Base-by-base conservation (phyloP, 2,888 invertebrate species). In the Apocheima hispidaria region DNA sequence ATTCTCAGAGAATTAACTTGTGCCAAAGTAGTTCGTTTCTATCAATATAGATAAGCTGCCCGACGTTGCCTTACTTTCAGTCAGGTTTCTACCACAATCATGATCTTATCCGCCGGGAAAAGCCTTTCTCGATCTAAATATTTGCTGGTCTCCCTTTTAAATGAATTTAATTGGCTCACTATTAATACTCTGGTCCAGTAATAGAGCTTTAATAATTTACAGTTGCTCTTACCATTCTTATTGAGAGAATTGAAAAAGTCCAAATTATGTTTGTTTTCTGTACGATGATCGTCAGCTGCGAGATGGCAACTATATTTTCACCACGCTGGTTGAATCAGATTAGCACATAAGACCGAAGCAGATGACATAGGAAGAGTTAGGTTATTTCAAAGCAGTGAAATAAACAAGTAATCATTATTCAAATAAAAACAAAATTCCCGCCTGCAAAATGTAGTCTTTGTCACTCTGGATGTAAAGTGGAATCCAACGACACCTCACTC, bases 91-190 rank as follows among this genome's bases (percentile, higher is more conserved):
- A 41, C 18, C 28, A 30, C 52, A 36, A 53, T 53, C 46, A 38
- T 18, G 43, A 52, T 56, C 38, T 61, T 61, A 61, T 59, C 60
- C 54, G n/a, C 20, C 38, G 53, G 50, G 18, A 59, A 60, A 54
- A 51, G 55, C 62, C 68, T 68, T 60, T 68, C 65, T 58, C 57
- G 38, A 38, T 46, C 43, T 61, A 56, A 59, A 64, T 43, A 48
- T 43, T 61, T 44, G 40, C 40, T 41, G 33, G 43, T 48, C 49
- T 55, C 65, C 66, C 64, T 66, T 69, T 65, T 66, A 63, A 65
- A 59, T 63, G 60, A 41, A 14, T 26, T 48, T 58, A 59, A 68
- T 65, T 60, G 50, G 48, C 16, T 43, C 35, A 20, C 9, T 38
- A 7, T 35, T 35, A 33, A 30, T 48, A 18, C 23, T 40, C 21